phyloP scores from a whole-genome alignment of 2,797 vertebrate species.

The Centroberyx gerrardi region DNA sequence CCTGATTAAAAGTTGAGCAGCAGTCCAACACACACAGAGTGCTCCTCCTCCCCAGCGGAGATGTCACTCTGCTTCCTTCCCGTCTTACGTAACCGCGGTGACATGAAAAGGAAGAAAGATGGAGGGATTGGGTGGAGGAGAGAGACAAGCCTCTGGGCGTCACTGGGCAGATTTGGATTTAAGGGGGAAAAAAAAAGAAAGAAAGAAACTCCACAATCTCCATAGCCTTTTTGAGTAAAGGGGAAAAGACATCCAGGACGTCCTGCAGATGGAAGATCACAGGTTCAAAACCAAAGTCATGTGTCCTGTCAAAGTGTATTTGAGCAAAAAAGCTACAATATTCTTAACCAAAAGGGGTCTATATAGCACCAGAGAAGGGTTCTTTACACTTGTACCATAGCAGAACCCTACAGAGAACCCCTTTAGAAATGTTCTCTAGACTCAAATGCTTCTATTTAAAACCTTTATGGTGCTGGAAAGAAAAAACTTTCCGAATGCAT shows the following conservation, averaged over 20 bases:
- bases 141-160: conserved; percentile 61
- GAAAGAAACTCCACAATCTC: conserved; percentile 25
- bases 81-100: conserved; percentile 59
- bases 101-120: conserved; percentile 59
- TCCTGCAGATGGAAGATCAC: too few relatives aligned
- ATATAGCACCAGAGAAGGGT: too few relatives aligned
- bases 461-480: too few relatives aligned
- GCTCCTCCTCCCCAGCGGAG: conserved; percentile 16
- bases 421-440: too few relatives aligned
- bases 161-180: conserved; percentile 55
- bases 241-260: neutral
- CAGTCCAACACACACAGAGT: conserved; percentile 2
- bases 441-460: too few relatives aligned
- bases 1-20: conserved; percentile 57
- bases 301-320: too few relatives aligned
- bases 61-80: conserved; percentile 38
- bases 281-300: too few relatives aligned
- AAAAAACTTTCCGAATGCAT: too few relatives aligned
- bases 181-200: neutral
- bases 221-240: conserved; percentile 26
- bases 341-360: too few relatives aligned
- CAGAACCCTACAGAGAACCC: too few relatives aligned
- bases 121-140: conserved; percentile 61
- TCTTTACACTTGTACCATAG: too few relatives aligned
- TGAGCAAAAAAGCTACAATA: too few relatives aligned